These are phyloP conservation scores for Embidobia sp. DNA, from an alignment of 2,888 invertebrate species.

Conservation along the genomic window DNA sequence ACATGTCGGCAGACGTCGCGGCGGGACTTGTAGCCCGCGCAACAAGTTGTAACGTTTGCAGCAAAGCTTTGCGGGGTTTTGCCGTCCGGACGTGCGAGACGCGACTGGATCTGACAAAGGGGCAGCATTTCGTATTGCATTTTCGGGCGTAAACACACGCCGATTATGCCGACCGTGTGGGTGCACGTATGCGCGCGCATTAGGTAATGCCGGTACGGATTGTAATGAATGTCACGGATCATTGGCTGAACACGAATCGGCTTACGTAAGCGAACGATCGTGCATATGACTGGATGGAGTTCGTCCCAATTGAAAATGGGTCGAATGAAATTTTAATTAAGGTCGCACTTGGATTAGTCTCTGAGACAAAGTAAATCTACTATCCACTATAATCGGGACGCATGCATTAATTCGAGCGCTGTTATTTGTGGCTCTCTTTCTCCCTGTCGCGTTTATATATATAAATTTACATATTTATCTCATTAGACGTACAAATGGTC, in stretches of 20 bases:
- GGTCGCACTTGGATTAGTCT: slow-evolving; percentile 65
- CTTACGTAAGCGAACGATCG: slow-evolving; percentile 61
- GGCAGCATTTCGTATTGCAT: slow-evolving; percentile 34
- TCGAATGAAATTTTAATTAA: slow-evolving; percentile 66
- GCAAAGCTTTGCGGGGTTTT: slow-evolving; percentile 8
- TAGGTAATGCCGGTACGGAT: slow-evolving; percentile 34
- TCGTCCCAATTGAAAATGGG: slow-evolving; percentile 63
- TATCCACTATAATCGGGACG: slow-evolving; percentile 55
- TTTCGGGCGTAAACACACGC: slow-evolving; percentile 17
- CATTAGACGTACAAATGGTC: slow-evolving; percentile 32
- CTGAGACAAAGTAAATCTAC: slow-evolving; percentile 63
- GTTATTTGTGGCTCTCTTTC: slow-evolving; percentile 45
- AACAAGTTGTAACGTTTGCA: too few species aligned
- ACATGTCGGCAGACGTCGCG: too few species aligned
- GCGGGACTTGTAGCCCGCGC: too few species aligned
- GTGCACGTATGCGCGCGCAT: slow-evolving; percentile 25
- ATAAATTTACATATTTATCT: slow-evolving; percentile 30
- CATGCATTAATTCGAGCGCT: slow-evolving; percentile 54
- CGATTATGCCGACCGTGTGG: too few species aligned
- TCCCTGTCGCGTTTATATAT: slow-evolving; percentile 21
- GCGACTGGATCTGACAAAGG: not conserved
- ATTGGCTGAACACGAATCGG: slow-evolving; percentile 57
- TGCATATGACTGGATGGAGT: slow-evolving; percentile 55
- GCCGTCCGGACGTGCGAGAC: too few species aligned
- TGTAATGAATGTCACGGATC: slow-evolving; percentile 58